Base-by-base conservation (phyloP, 2,113 vertebrate species). In the Verasper variegatus region DNA sequence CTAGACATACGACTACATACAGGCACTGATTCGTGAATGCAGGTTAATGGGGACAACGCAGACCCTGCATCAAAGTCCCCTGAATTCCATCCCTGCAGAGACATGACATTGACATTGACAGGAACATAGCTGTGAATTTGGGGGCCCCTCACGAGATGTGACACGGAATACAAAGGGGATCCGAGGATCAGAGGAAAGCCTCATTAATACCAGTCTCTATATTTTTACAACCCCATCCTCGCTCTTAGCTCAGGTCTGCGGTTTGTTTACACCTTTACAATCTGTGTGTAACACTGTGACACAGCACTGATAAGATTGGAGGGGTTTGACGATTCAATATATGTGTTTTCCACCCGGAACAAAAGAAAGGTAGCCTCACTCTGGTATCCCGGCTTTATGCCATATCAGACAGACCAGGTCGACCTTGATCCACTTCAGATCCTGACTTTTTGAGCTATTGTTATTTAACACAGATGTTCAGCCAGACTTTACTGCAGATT, bases 131-230 rank as follows among this genome's bases (percentile, higher is more conserved):
- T 18, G 27, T 68, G 69, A 76, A 9, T 42, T 57, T 42, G 1
- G 51, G 74, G 62, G 62, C 63, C 82, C 63, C 71, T 81, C 60
- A 71, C 23, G 6, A 86, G 85, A 83, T 65, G 54, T 78, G 74
- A 86, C 68, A 78, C 55, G 21, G 37, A 80, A 75, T 42, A 78
- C 83, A 84, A 86, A 76, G 71, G 71, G 71, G 71, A 67, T 81
- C 76, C 69, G 18, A 57, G 45, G 78, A 78, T 83, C 75, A 78
- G 37, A 82, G 47, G 61, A 74, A 85, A 76, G 49, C 68, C 70
- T 65, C 42, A 63, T 65, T 84, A 87, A 78, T 85, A 55, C 67
- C 76, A 78, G 66, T 79, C 73, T 62, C 71, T 35, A 52, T 52
- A n/a, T 14, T 14, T 52, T n/a, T 49, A 51, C 47, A 15, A 18